Evolutionary conservation across 2,113 vertebrate species (phyloP).

Genomic region (Hemiprocne comata): DNA sequence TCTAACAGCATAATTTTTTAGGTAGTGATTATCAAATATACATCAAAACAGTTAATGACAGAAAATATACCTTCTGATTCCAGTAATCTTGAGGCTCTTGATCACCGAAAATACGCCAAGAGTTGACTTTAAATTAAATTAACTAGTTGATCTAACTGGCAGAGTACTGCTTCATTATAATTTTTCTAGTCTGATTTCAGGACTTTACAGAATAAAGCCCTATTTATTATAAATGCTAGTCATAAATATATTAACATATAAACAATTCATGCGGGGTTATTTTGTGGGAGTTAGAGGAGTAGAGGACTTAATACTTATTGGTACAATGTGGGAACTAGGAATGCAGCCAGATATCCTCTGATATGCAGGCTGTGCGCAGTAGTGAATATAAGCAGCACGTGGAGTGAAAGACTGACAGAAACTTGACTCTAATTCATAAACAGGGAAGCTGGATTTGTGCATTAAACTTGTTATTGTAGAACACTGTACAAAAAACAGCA

Average conservation of each 20-base stretch:
- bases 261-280: neutral
- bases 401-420: constrained; percentile 23
- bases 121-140: neutral
- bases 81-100: neutral
- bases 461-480: neutral
- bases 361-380: neutral
- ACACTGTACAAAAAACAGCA: neutral
- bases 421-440: neutral
- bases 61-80: neutral
- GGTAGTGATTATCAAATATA: neutral
- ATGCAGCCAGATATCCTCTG: neutral
- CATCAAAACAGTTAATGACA: neutral
- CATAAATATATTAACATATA: neutral
- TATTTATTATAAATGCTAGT: neutral
- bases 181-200: neutral
- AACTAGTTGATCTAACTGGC: neutral
- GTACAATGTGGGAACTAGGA: neutral
- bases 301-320: constrained; percentile 25
- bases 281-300: neutral
- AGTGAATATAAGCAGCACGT: neutral
- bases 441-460: neutral
- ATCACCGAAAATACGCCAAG: neutral
- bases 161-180: neutral
- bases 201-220: neutral
- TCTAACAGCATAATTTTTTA: neutral